Evolutionary conservation across 2,113 vertebrate species (phyloP).

Genomic region (Oceanodroma tethys): DNA sequence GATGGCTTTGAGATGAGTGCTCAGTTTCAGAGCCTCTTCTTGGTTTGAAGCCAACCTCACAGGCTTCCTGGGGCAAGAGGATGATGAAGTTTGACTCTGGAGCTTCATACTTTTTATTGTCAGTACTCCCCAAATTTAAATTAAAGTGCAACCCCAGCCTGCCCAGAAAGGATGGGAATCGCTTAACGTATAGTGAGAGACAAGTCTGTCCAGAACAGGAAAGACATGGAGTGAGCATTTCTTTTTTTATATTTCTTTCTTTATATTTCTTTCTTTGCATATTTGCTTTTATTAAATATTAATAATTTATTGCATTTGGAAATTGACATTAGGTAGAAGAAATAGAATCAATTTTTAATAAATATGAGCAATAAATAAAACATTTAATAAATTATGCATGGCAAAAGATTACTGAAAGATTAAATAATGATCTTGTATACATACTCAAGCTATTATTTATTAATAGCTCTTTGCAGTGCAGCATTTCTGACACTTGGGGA

Average conservation of each 20-base stretch:
- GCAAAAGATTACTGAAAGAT: conserved; percentile 63
- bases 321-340: conserved; percentile 50
- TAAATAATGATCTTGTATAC: conserved; percentile 66
- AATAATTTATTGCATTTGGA: conserved; percentile 45
- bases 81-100: not conserved
- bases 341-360: conserved; percentile 69
- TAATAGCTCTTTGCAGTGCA: conserved; percentile 9
- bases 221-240: not conserved
- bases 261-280: conserved; percentile 10
- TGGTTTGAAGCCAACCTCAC: not conserved
- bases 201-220: not conserved
- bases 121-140: not conserved
- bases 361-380: conserved; percentile 65
- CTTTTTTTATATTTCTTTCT: not conserved
- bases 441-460: conserved; percentile 58
- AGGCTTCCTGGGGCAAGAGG: not conserved
- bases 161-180: not conserved
- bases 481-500: not conserved
- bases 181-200: not conserved
- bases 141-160: not conserved
- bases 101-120: not conserved
- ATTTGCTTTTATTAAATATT: conserved; percentile 59
- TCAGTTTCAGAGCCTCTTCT: not conserved
- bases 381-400: conserved; percentile 65
- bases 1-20: not conserved